phyloP scores from a whole-genome alignment of 2,888 invertebrate species.

The Drosophila rellima region DNA sequence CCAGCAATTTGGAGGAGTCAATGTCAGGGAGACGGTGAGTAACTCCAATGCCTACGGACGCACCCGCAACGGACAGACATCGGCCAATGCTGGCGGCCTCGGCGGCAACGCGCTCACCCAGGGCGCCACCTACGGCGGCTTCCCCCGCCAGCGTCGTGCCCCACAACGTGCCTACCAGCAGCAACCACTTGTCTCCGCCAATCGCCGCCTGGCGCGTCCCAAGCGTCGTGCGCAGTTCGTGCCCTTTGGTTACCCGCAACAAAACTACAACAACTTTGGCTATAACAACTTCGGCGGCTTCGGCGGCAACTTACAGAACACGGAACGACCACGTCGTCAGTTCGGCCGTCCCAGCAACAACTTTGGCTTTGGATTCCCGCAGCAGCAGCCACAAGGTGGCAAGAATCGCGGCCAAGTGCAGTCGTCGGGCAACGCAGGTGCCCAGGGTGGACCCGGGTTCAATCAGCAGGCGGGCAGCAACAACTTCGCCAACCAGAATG shows the following conservation, averaged over 20 bases:
- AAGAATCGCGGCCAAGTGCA: constrained; percentile 53
- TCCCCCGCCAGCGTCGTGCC: constrained; percentile 46
- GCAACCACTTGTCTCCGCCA: neutral
- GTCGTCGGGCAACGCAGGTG: constrained; percentile 67
- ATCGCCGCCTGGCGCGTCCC: neutral
- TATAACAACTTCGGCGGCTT: neutral
- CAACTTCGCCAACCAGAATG: constrained; percentile 69
- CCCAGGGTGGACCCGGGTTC: constrained; percentile 67
- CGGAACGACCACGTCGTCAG: constrained; percentile 51
- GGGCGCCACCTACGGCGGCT: constrained; percentile 51
- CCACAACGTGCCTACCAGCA: neutral
- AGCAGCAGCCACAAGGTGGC: constrained; percentile 37
- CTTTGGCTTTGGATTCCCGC: constrained; percentile 31
- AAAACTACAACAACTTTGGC: neutral
- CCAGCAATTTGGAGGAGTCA: constrained; percentile 71
- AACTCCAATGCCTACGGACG: constrained; percentile 80
- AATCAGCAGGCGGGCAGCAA: constrained; percentile 83
- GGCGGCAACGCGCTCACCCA: constrained; percentile 62
- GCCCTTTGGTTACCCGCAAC: constrained; percentile 1
- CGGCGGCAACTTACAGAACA: constrained; percentile 1
- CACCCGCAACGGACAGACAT: constrained; percentile 74
- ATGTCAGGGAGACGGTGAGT: constrained; percentile 72
- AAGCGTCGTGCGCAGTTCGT: constrained; percentile 2
- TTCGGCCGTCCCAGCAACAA: constrained; percentile 34
- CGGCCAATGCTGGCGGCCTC: constrained; percentile 73